Base-by-base conservation (phyloP, 1,140 invertebrate species). In the Pentalonia nigronervosa region DNA sequence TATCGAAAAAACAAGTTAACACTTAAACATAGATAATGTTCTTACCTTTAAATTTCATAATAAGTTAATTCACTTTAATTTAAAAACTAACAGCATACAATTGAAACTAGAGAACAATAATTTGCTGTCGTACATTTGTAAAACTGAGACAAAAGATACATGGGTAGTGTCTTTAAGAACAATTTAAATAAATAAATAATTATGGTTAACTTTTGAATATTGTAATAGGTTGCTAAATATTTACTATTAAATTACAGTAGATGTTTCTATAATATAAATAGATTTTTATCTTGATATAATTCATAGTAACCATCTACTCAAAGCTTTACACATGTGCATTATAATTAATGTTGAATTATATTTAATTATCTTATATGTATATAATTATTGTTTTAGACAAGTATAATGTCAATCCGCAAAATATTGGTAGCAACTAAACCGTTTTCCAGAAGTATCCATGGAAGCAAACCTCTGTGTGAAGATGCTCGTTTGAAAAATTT, bases 381-480 rank as follows among this genome's bases (percentile, higher is more conserved):
- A 30, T 41, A 60, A 7, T 90, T 90, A 47, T 67, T 90, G 9
- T 93, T 86, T 41, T 45, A 93, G 76, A 56, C 36, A 53, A 14
- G 30, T 7, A 93, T 56, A n/a, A 93, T 93, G 91, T 50, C 81
- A 1, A 2, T 45, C n/a, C 91, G 81, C 4, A 93, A 53, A 84
- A n/a, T 84, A 7, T 93, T 83, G 25, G 14, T 45, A 21, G 76
- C 48, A 30, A 53, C 91, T 50, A 93, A 93, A 86, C 41, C 81
- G 1, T 20, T 93, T 7, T 53, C 48, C 8, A 93, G 91, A 93
- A 93, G 36, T 86, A 86, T 93, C 34, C 91, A 93, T 30, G 25
- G 81, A 53, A 93, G 81, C 30, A 83, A n/a, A 53, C 23, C 47
- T 45, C 36, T 93, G 11, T 8, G 53, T 17, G 34, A 86, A 36